These are phyloP conservation scores for Amphiprion clarkii DNA, from an alignment of 2,797 vertebrate species.

Conservation along the genomic window DNA sequence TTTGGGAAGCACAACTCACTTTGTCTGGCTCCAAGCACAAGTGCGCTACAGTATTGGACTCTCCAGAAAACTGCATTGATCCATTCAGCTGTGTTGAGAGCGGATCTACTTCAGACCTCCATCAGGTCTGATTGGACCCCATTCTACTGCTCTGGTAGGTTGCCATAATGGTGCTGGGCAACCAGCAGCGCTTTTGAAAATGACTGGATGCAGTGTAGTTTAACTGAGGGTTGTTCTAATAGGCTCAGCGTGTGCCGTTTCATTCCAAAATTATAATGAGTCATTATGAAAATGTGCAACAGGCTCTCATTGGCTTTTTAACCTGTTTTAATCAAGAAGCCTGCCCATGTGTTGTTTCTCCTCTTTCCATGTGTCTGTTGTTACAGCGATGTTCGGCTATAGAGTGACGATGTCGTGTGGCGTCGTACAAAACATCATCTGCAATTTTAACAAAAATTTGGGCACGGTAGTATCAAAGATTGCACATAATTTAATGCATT, in stretches of 20 bases:
- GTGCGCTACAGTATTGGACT: conserved; percentile 13
- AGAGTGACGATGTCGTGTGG: background rate
- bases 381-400: background rate
- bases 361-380: background rate
- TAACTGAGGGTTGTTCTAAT: background rate
- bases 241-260: background rate
- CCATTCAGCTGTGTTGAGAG: conserved; percentile 22
- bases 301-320: too few relatives aligned
- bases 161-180: conserved; percentile 19
- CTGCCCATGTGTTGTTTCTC: background rate
- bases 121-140: conserved; percentile 51
- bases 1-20: conserved; percentile 26
- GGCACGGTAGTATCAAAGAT: too few relatives aligned
- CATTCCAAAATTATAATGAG: background rate
- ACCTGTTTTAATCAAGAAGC: background rate
- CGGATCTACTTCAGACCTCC: conserved; percentile 50
- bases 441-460: background rate
- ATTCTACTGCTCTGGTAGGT: conserved; percentile 76
- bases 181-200: conserved; percentile 30
- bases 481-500: too few relatives aligned
- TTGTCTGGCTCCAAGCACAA: conserved; percentile 20
- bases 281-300: too few relatives aligned
- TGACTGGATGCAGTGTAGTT: background rate
- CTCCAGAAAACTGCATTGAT: conserved; percentile 38
- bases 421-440: background rate